These are phyloP conservation scores for Scortum barcoo DNA, from an alignment of 2,113 vertebrate species.

Conservation along the genomic window DNA sequence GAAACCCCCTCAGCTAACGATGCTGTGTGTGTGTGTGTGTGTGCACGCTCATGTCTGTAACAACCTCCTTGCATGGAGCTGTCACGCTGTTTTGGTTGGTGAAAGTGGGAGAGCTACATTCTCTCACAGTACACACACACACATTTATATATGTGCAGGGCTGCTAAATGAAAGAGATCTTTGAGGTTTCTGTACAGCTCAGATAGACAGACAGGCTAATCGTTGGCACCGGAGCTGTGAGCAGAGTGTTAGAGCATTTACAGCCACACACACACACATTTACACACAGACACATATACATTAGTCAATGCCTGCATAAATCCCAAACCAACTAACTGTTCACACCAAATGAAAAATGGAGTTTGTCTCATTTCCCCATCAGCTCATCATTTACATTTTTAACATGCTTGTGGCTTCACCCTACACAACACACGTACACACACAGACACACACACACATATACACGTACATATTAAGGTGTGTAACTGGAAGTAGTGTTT, in stretches of 20 bases:
- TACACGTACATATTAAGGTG: neutral
- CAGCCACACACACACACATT: neutral
- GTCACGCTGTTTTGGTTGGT: conserved; percentile 46
- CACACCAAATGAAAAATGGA: conserved; percentile 60
- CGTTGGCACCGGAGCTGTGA: conserved; percentile 54
- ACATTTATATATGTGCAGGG: conserved; percentile 9
- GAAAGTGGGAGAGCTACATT: conserved; percentile 25
- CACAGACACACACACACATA: conserved; percentile 10
- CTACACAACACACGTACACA: conserved; percentile 1
- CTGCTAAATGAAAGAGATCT: conserved; percentile 74
- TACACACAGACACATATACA: neutral
- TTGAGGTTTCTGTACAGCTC: conserved; percentile 56
- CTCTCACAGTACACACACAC: conserved; percentile 32
- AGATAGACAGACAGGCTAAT: conserved; percentile 68
- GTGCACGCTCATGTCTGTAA: neutral
- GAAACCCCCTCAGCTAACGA: conserved; percentile 16
- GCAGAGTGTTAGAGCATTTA: conserved; percentile 22
- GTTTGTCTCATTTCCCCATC: conserved; percentile 52
- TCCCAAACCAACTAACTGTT: conserved; percentile 39
- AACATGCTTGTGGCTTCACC: conserved; percentile 61
- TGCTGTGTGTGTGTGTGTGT: neutral
- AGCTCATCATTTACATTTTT: conserved; percentile 65
- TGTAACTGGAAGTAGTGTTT: conserved; percentile 58
- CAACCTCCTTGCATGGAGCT: neutral
- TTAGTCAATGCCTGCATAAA: conserved; percentile 42